A percentile compares a stretch with the other conserved stretches of the same genome.
Conservation (phyloP, 2,888 invertebrate species). For the Blastobasis adustella region DNA sequence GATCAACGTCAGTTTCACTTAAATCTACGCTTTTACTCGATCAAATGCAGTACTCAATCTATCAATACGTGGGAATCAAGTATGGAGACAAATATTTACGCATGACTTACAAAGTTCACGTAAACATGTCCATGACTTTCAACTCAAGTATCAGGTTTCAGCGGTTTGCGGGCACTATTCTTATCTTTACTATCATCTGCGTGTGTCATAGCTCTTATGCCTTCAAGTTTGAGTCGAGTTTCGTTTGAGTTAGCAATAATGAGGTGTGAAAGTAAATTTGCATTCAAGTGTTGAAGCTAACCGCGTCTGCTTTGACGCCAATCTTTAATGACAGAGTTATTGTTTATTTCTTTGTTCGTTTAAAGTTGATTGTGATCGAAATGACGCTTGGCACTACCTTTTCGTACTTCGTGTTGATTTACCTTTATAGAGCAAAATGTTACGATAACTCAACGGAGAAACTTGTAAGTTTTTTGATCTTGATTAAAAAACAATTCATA, state of each 20-base stretch:
- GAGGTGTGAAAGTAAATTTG: conserved; percentile 1
- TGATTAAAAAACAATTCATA: no score
- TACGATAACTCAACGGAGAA: no score
- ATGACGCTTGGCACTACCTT: no score
- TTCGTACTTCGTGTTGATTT: no score
- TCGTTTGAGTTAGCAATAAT: no score
- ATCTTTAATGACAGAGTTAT: conserved; percentile 8
- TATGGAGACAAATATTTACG: background rate
- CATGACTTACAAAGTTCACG: background rate
- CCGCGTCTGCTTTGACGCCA: conserved; percentile 7
- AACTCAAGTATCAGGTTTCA: conserved; percentile 2
- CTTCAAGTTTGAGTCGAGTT: background rate
- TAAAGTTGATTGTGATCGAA: no score
- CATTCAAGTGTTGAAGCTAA: conserved; percentile 10
- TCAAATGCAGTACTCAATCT: no score
- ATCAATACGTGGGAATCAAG: background rate
- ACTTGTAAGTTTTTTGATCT: no score
- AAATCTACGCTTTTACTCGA: no score
- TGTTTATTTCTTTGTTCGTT: background rate
- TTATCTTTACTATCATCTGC: background rate
- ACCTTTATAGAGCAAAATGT: no score
- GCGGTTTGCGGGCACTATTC: conserved; percentile 8
- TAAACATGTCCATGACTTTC: background rate
- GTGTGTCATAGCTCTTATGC: background rate
- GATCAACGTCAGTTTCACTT: no score